Conservation (phyloP, 2,888 invertebrate species). For the Sinopyrophorus schimmeli region DNA sequence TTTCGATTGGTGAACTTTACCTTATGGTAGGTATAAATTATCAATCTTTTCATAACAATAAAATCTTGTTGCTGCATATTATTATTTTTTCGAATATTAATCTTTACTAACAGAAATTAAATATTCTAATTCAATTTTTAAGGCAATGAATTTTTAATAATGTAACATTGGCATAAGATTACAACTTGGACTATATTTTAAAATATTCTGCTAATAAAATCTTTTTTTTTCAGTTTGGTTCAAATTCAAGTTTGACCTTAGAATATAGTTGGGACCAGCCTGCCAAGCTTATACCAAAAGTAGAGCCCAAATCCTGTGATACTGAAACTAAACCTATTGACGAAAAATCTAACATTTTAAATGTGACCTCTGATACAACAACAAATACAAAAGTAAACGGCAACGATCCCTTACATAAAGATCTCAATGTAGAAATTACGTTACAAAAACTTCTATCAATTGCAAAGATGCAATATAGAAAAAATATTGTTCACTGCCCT, state of each 20-base stretch:
- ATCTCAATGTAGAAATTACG: slow-evolving; percentile 48
- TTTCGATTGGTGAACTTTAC: slow-evolving; percentile 89
- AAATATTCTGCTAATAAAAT: too few species aligned
- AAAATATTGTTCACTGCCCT: slow-evolving; percentile 56
- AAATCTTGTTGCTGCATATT: slow-evolving; percentile 1
- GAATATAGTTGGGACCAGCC: slow-evolving; percentile 76
- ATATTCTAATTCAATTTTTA: too few species aligned
- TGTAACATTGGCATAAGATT: too few species aligned
- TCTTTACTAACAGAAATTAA: too few species aligned
- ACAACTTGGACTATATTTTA: too few species aligned
- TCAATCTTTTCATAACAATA: slow-evolving; percentile 1
- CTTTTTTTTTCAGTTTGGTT: slow-evolving; percentile 68
- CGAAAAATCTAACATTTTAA: background rate
- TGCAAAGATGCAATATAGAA: slow-evolving; percentile 56
- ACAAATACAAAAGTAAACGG: slow-evolving; percentile 2
- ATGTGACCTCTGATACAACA: slow-evolving; percentile 4
- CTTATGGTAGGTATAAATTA: slow-evolving; percentile 72
- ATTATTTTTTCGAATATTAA: too few species aligned
- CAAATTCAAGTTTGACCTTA: slow-evolving; percentile 72
- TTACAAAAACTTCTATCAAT: slow-evolving; percentile 61
- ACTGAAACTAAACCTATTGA: background rate
- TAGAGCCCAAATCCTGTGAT: slow-evolving; percentile 8
- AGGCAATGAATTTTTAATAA: too few species aligned
- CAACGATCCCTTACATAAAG: slow-evolving; percentile 13
- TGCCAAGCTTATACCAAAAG: slow-evolving; percentile 29